phyloP scores from a whole-genome alignment of 2,113 vertebrate species.

The Natator depressus region DNA sequence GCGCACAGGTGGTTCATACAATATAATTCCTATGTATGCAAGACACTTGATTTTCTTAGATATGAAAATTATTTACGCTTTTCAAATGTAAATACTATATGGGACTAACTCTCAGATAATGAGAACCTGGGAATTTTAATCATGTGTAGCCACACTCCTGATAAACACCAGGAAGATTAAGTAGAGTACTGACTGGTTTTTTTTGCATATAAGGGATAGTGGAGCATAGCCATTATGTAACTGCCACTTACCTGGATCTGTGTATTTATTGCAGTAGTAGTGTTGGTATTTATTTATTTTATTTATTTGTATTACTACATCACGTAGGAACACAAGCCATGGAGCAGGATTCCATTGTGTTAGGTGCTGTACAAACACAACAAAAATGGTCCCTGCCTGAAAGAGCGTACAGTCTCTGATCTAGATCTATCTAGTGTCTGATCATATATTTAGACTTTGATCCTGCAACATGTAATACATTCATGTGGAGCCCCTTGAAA shows the following conservation, averaged over 20 bases:
- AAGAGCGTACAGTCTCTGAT: background rate
- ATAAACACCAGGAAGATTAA: background rate
- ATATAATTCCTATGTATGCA: background rate
- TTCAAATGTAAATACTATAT: background rate
- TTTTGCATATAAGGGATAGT: rapidly evolving
- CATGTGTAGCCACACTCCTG: background rate
- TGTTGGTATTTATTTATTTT: background rate
- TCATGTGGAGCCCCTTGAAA: background rate
- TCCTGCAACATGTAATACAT: background rate
- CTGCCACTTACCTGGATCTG: background rate
- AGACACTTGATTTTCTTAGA: rapidly evolving
- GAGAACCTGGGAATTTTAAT: background rate
- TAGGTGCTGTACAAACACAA: background rate
- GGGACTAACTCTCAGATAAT: background rate
- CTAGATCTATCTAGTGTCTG: background rate
- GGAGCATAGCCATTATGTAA: background rate
- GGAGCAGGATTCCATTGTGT: background rate
- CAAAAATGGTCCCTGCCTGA: background rate
- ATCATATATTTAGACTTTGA: background rate
- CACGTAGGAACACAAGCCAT: background rate
- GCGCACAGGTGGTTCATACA: background rate
- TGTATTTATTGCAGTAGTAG: background rate
- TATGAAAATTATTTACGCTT: background rate
- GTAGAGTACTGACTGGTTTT: background rate
- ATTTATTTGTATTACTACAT: background rate